Percentiles rank a stretch among this genome's conserved stretches.
Conservation (phyloP, 1,140 invertebrate genomes). For the Himalopsyche phryganea region DNA sequence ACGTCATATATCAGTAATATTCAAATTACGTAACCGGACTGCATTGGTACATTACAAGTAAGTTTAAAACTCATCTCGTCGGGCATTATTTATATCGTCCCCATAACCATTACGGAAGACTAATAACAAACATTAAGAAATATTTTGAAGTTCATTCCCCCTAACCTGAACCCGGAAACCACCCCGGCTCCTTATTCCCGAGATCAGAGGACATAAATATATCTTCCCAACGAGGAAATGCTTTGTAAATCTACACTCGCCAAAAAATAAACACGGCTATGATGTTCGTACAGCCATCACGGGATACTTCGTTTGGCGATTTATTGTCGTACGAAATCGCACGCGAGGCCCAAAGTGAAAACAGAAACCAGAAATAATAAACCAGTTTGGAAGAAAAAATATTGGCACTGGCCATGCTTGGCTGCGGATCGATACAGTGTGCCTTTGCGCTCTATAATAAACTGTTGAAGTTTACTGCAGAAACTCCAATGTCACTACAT, state of each 20-base stretch:
- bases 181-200: background rate
- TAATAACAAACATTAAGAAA: slow-evolving; percentile 26
- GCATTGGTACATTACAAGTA: background rate
- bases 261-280: slow-evolving; percentile 12
- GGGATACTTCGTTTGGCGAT: slow-evolving; percentile 16
- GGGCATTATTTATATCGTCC: slow-evolving; percentile 17
- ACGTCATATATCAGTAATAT: too few relatives aligned
- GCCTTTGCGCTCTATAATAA: too few relatives aligned
- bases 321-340: slow-evolving; percentile 16
- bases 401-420: slow-evolving; percentile 22
- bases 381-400: slow-evolving; percentile 20
- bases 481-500: too few relatives aligned
- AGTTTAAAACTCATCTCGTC: background rate
- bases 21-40: too few relatives aligned
- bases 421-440: too few relatives aligned
- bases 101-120: slow-evolving; percentile 25
- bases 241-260: slow-evolving; percentile 13
- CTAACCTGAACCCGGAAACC: slow-evolving; percentile 17
- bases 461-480: too few relatives aligned
- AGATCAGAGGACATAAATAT: slow-evolving; percentile 19
- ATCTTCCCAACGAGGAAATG: slow-evolving; percentile 20
- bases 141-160: slow-evolving; percentile 16
- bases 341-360: slow-evolving; percentile 20
- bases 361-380: slow-evolving; percentile 25
- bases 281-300: slow-evolving; percentile 3